Conservation (phyloP, 2,797 vertebrate genomes). For the Poecilia wingei region DNA sequence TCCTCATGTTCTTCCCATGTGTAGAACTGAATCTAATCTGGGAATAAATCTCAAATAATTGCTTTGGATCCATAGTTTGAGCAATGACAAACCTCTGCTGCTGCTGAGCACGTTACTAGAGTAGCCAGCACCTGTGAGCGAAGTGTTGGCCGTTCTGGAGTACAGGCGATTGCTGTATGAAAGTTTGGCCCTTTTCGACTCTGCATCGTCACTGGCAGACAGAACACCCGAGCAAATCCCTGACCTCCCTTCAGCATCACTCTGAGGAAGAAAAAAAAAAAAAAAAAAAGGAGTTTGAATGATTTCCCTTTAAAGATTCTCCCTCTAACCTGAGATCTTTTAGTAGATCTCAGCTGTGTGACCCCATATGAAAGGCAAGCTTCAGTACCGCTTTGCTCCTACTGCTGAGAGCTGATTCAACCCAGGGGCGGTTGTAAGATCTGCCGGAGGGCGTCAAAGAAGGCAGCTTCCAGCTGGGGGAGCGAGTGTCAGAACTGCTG, state of each 20-base stretch:
- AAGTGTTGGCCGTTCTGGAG: conserved; percentile 81
- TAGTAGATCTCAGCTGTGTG: conserved; percentile 7
- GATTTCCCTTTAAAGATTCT: not conserved
- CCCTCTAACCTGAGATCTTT: not conserved
- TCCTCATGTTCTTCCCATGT: not conserved
- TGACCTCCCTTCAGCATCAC: conserved; percentile 86
- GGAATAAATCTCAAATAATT: not conserved
- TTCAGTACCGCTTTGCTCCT: conserved; percentile 85
- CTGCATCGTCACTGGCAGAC: conserved; percentile 85
- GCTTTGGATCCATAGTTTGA: not conserved
- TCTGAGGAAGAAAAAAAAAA: conserved; percentile 58
- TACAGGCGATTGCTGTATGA: conserved; percentile 87
- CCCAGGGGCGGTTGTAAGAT: conserved; percentile 82
- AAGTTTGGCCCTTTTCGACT: conserved; percentile 95
- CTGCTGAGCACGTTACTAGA: conserved; percentile 77
- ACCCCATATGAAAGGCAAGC: conserved; percentile 10
- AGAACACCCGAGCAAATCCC: conserved; percentile 86
- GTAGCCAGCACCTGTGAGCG: conserved; percentile 83
- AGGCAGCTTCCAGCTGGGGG: conserved; percentile 85
- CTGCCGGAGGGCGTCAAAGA: conserved; percentile 78
- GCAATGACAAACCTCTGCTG: conserved; percentile 80
- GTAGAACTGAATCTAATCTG: not conserved
- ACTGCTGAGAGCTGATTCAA: conserved; percentile 80
- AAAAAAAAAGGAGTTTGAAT: conserved; percentile 19
- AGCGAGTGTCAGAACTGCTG: conserved; percentile 77